Evolutionary conservation across 2,113 vertebrate species (phyloP).

Genomic region (Centropus unirufus): DNA sequence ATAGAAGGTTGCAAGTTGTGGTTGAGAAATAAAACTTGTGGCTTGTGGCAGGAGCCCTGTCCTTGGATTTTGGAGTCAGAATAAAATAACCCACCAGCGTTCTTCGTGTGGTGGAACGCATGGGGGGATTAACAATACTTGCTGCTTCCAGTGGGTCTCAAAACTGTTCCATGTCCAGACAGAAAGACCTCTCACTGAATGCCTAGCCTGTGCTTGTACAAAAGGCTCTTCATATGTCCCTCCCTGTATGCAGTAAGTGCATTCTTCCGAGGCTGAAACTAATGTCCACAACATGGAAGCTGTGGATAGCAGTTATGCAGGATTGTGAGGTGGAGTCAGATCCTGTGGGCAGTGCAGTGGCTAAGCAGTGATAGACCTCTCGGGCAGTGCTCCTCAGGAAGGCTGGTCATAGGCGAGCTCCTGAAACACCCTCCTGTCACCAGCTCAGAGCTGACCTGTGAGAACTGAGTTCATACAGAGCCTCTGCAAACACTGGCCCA

Average conservation of each 20-base stretch:
- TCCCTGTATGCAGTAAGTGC: no score
- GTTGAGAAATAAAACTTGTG: not conserved
- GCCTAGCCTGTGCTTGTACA: accelerated
- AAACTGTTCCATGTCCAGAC: not conserved
- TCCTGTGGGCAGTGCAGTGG: accelerated
- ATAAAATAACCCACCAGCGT: not conserved
- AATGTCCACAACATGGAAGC: not conserved
- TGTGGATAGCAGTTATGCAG: not conserved
- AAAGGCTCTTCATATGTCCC: not conserved
- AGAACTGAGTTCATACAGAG: not conserved
- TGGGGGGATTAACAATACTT: not conserved
- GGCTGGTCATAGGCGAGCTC: not conserved
- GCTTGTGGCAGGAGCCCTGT: not conserved
- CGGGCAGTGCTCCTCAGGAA: not conserved
- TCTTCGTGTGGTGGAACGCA: accelerated
- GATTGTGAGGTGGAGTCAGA: not conserved
- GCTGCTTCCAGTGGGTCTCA: not conserved
- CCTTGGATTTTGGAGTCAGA: not conserved
- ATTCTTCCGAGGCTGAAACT: not conserved
- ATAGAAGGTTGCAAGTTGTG: not conserved
- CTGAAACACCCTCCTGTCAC: not conserved
- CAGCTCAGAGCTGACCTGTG: not conserved
- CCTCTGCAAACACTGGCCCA: accelerated
- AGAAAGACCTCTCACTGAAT: not conserved
- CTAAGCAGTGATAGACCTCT: not conserved